These are phyloP conservation scores for Mus pahari DNA, from an alignment of 2,113 vertebrate genomes.

Conservation along the genomic window DNA sequence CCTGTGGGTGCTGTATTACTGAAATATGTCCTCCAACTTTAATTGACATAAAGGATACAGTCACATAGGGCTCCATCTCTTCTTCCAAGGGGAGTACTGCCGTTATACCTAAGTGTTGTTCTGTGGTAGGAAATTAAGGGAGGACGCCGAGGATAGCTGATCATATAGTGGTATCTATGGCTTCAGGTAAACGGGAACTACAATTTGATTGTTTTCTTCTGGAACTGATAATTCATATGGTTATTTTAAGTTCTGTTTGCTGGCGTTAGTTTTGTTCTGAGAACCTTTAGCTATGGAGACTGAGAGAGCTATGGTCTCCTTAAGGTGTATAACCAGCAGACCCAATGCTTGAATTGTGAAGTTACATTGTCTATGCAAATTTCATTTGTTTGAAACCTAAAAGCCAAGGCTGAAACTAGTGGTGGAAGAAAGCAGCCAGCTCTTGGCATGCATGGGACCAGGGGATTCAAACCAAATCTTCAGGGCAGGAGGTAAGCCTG, in stretches of 20 bases:
- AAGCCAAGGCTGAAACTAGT: neutral
- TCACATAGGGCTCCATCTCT: neutral
- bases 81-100: neutral
- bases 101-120: neutral
- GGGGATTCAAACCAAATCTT: neutral
- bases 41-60: neutral
- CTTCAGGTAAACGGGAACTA: neutral
- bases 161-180: neutral
- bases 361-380: neutral
- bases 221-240: neutral
- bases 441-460: neutral
- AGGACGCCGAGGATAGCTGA: neutral
- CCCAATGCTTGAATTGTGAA: neutral
- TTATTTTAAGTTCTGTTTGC: conserved; percentile 8
- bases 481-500: neutral
- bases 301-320: neutral
- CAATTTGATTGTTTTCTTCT: neutral
- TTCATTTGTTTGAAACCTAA: neutral
- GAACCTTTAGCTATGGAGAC: neutral
- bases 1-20: neutral
- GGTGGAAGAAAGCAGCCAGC: neutral
- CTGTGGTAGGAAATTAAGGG: neutral
- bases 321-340: neutral
- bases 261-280: neutral
- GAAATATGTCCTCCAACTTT: conserved; percentile 31